A percentile compares a stretch with the other conserved stretches of the same genome.
Evolutionary conservation across 2,888 invertebrate species (phyloP).

Genomic region (Thera britannica): DNA sequence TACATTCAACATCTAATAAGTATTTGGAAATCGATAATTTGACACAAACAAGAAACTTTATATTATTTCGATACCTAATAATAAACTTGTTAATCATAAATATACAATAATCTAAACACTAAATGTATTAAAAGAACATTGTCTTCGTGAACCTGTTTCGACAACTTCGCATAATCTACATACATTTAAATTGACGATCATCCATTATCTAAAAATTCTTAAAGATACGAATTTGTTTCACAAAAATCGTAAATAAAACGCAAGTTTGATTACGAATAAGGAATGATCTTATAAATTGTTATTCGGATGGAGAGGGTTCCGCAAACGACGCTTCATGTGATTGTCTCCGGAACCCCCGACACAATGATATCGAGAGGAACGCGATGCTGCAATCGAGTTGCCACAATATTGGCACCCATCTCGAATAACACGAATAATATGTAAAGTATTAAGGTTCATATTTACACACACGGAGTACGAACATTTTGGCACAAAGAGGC

Average conservation of each 20-base stretch:
- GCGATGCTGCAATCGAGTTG: conserved; percentile 49
- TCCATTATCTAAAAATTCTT: conserved; percentile 49
- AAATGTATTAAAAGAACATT: conserved; percentile 52
- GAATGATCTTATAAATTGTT: conserved; percentile 50
- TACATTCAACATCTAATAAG: conserved; percentile 59
- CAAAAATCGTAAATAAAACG: conserved; percentile 49
- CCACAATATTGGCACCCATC: conserved; percentile 60
- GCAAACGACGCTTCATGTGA: conserved; percentile 38
- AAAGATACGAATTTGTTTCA: conserved; percentile 39
- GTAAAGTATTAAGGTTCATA: conserved; percentile 61
- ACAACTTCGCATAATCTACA: conserved; percentile 49
- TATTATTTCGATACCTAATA: conserved; percentile 48
- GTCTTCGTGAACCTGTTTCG: conserved; percentile 53
- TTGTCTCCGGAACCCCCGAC: conserved; percentile 42
- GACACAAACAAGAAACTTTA: conserved; percentile 57
- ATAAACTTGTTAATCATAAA: conserved; percentile 48
- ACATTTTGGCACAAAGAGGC: conserved; percentile 80
- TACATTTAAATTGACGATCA: conserved; percentile 63
- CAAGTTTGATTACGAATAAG: conserved; percentile 47
- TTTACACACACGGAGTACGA: conserved; percentile 69
- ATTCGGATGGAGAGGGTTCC: conserved; percentile 43
- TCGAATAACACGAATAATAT: conserved; percentile 60
- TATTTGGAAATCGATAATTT: conserved; percentile 58
- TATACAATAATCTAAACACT: conserved; percentile 50
- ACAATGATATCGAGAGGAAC: conserved; percentile 39